Evolutionary conservation across 2,888 invertebrate genomes (phyloP).

Genomic region (Nezara viridula): DNA sequence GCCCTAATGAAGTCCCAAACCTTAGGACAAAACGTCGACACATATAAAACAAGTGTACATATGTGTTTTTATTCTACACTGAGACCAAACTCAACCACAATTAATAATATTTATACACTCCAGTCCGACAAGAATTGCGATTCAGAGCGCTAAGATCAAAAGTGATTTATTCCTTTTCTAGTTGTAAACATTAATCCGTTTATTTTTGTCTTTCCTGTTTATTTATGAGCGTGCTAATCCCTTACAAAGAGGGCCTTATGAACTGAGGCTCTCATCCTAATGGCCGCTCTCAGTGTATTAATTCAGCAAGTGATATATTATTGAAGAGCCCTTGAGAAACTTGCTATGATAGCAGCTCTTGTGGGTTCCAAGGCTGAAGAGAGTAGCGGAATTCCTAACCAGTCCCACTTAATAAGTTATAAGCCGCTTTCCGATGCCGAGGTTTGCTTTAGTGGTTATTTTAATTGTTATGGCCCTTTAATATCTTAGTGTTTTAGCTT

Average conservation of each 20-base stretch:
- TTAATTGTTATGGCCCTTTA: slow-evolving; percentile 44
- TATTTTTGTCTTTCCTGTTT: background rate
- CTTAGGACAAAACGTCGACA: too few relatives aligned
- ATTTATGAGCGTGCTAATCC: background rate
- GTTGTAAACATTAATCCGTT: background rate
- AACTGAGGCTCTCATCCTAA: background rate
- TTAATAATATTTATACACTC: too few relatives aligned
- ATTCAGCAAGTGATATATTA: slow-evolving; percentile 22
- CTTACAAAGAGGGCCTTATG: background rate
- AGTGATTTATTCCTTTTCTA: too few relatives aligned
- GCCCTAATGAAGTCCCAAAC: too few relatives aligned
- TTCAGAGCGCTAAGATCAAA: too few relatives aligned
- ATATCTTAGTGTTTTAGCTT: slow-evolving; percentile 25
- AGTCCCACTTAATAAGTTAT: slow-evolving; percentile 39
- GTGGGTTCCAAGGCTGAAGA: background rate
- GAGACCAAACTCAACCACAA: too few relatives aligned
- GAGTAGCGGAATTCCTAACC: slow-evolving; percentile 26
- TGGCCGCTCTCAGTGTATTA: background rate
- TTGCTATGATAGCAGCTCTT: slow-evolving; percentile 19
- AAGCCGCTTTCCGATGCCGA: slow-evolving; percentile 34
- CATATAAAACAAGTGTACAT: too few relatives aligned
- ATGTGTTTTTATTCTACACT: too few relatives aligned
- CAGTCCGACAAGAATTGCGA: too few relatives aligned
- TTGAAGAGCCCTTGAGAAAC: slow-evolving; percentile 12
- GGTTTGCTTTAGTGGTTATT: slow-evolving; percentile 39